A percentile compares a stretch with the other conserved stretches of the same genome.
Conservation (phyloP, 2,888 invertebrate genomes). For the Ganaspis brasiliensis region DNA sequence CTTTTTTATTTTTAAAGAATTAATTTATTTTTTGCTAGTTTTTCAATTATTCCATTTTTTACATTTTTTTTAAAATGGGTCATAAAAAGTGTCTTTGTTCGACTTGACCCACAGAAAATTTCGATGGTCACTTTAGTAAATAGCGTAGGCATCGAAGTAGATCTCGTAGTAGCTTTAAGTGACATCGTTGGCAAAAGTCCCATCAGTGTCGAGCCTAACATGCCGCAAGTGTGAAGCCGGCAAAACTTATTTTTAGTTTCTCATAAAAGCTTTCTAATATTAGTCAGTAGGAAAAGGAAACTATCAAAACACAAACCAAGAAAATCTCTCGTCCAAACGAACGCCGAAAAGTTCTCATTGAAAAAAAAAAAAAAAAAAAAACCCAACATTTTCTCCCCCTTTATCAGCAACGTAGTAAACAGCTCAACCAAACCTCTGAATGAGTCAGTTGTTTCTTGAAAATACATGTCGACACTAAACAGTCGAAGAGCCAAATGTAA, state of each 20-base stretch:
- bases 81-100: not conserved
- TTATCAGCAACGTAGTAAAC: too few relatives aligned
- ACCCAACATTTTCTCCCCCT: too few relatives aligned
- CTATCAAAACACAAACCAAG: conserved; percentile 8
- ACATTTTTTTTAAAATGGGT: too few relatives aligned
- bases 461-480: not conserved
- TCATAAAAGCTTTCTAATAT: conserved; percentile 50
- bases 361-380: not conserved
- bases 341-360: too few relatives aligned
- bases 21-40: not conserved
- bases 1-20: too few relatives aligned
- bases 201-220: conserved; percentile 61
- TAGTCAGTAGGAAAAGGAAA: conserved; percentile 16
- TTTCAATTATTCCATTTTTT: too few relatives aligned
- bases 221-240: conserved; percentile 61
- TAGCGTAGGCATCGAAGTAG: conserved; percentile 62
- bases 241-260: conserved; percentile 63
- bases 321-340: not conserved
- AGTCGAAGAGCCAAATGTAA: conserved; percentile 5
- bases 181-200: conserved; percentile 74
- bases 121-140: conserved; percentile 29
- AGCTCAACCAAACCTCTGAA: not conserved
- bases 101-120: not conserved
- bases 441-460: conserved; percentile 8
- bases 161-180: conserved; percentile 63